Conservation (phyloP, 2,888 invertebrate genomes). For the Plutella xylostella region DNA sequence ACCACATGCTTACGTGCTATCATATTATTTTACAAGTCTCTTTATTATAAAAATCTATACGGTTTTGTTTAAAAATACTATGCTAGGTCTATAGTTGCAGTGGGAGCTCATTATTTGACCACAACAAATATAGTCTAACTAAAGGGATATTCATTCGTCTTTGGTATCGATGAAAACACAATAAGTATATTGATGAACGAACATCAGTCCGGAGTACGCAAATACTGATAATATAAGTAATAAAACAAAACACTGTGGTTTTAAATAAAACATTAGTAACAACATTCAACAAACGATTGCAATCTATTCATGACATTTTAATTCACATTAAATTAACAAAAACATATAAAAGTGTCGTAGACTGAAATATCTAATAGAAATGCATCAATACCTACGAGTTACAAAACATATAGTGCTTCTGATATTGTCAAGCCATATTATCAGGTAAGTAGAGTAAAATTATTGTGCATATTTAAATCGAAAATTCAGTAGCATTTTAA, state of each 20-base stretch:
- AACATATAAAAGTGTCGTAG: too few species aligned
- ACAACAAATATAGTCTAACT: constrained; percentile 36
- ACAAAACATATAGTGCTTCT: too few species aligned
- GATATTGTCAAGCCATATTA: too few species aligned
- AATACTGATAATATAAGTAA: constrained; percentile 56
- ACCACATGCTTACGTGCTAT: constrained; percentile 32
- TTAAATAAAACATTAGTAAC: constrained; percentile 47
- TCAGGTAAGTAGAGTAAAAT: too few species aligned
- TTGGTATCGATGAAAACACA: constrained; percentile 64
- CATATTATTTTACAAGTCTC: constrained; percentile 61
- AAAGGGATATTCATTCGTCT: constrained; percentile 66
- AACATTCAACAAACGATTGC: constrained; percentile 48
- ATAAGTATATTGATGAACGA: constrained; percentile 36
- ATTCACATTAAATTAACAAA: neutral
- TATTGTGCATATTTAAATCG: too few species aligned
- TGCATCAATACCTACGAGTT: too few species aligned
- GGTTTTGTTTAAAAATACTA: constrained; percentile 5
- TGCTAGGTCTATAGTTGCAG: constrained; percentile 38
- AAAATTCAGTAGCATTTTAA: too few species aligned
- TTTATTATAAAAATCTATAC: constrained; percentile 32
- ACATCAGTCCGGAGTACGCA: constrained; percentile 31
- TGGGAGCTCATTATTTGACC: constrained; percentile 23
- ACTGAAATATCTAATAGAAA: too few species aligned
- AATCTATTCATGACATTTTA: neutral
- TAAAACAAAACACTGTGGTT: constrained; percentile 20